These are phyloP conservation scores for Erinaceus europaeus DNA, from an alignment of 2,113 vertebrate species.

Conservation along the genomic window DNA sequence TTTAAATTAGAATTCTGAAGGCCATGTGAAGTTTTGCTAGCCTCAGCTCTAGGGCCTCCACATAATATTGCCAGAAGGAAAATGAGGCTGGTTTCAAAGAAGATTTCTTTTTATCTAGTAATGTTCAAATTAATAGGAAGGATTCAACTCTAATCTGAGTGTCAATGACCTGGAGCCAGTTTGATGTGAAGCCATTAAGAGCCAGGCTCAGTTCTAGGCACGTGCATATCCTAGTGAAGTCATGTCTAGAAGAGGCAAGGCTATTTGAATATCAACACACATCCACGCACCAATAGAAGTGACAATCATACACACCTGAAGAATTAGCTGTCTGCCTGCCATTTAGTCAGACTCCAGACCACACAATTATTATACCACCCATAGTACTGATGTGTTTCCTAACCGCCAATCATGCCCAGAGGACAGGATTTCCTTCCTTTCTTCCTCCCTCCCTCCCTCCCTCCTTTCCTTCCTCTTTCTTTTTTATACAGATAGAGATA, in stretches of 20 bases:
- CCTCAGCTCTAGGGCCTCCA: slow-evolving; percentile 4
- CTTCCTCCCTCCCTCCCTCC: no score
- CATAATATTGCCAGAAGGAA: neutral
- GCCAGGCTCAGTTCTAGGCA: neutral
- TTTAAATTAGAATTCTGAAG: slow-evolving; percentile 53
- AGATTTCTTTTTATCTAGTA: neutral
- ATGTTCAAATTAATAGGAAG: neutral
- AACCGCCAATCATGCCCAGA: neutral
- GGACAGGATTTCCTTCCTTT: no score
- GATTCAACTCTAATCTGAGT: neutral
- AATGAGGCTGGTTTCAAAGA: neutral
- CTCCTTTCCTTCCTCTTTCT: no score
- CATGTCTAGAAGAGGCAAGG: neutral
- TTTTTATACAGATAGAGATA: no score
- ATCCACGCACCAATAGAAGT: neutral
- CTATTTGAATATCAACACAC: neutral
- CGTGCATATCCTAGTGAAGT: neutral
- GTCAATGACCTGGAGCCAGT: neutral
- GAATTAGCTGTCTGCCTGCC: neutral
- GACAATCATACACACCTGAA: neutral
- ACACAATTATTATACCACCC: neutral
- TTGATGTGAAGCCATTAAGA: neutral
- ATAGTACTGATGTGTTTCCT: neutral
- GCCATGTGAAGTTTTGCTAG: neutral
- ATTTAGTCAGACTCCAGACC: neutral